Base-by-base conservation (phyloP, 2,113 vertebrate species). In the Larimichthys polyactis region DNA sequence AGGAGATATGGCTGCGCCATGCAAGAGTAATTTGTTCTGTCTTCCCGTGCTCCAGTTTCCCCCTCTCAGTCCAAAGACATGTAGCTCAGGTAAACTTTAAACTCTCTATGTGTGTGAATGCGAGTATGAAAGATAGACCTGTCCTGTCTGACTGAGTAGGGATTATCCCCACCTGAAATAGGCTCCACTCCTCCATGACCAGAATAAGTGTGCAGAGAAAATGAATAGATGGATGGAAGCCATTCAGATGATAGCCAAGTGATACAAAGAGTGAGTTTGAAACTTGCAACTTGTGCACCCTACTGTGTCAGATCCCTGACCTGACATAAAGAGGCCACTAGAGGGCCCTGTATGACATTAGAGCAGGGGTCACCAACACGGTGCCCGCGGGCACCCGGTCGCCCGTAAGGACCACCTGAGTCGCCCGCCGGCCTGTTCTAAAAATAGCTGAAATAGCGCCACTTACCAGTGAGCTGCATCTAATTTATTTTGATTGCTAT, bases 321-420 rank as follows among this genome's bases (percentile, higher is more conserved):
- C 11, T 36, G 19, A 24, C 51, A 14, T 3, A 1, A 46, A 54
- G 46, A 2, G 0, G 12, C 72, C 81, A 69, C 63, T 49, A 24
- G 72, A 76, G 73, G 72, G 57, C 77, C 69, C 68, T 73, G 7
- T 29, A 3, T 46, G 3, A 9, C 2, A 14, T 36, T 11, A 14
- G 7, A 17, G 4, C n/a, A n/a, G n/a, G n/a, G n/a, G n/a, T n/a
- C n/a, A n/a, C n/a, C n/a, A n/a, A n/a, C n/a, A n/a, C n/a, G n/a
- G n/a, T n/a, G n/a, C n/a, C n/a, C n/a, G n/a, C n/a, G n/a, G n/a
- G n/a, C n/a, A n/a, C n/a, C n/a, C n/a, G n/a, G n/a, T n/a, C n/a
- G n/a, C n/a, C n/a, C n/a, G n/a, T n/a, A n/a, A n/a, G n/a, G n/a
- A n/a, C n/a, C n/a, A n/a, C n/a, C n/a, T n/a, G n/a, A n/a, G n/a